Conservation (phyloP, 2,888 invertebrate species). For the Drosophila limbata region DNA sequence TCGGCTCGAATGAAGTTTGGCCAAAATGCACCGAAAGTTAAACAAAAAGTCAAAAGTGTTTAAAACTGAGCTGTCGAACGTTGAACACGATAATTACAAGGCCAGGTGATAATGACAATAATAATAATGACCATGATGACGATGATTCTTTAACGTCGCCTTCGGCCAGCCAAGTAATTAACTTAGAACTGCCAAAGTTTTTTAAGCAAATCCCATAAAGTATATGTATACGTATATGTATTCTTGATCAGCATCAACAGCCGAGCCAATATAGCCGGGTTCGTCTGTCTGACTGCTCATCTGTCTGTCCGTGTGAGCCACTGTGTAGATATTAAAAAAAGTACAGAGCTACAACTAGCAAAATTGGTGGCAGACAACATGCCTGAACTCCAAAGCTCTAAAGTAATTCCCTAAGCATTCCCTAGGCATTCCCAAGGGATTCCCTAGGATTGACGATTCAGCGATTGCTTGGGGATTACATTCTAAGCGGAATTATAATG, state of each 20-base stretch:
- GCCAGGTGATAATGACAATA: constrained; percentile 14
- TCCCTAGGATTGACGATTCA: no score
- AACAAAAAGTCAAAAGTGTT: constrained; percentile 64
- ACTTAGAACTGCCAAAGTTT: constrained; percentile 26
- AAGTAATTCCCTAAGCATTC: no score
- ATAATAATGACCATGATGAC: constrained; percentile 5
- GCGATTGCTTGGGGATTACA: no score
- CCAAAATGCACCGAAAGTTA: constrained; percentile 32
- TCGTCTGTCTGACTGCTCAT: no score
- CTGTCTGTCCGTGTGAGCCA: no score
- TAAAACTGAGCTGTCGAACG: constrained; percentile 62
- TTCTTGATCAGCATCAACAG: neutral
- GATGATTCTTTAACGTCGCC: constrained; percentile 7
- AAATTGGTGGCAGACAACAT: no score
- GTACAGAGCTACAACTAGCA: no score
- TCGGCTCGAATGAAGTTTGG: constrained; percentile 20
- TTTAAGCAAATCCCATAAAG: neutral
- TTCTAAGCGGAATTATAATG: no score
- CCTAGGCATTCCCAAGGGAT: no score
- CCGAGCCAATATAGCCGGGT: neutral
- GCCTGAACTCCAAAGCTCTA: no score
- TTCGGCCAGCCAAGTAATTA: constrained; percentile 33
- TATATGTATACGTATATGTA: neutral
- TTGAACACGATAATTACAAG: constrained; percentile 25
- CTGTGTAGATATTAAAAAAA: no score